These are phyloP conservation scores for Nebria salina DNA, from an alignment of 2,888 invertebrate genomes.

Conservation along the genomic window DNA sequence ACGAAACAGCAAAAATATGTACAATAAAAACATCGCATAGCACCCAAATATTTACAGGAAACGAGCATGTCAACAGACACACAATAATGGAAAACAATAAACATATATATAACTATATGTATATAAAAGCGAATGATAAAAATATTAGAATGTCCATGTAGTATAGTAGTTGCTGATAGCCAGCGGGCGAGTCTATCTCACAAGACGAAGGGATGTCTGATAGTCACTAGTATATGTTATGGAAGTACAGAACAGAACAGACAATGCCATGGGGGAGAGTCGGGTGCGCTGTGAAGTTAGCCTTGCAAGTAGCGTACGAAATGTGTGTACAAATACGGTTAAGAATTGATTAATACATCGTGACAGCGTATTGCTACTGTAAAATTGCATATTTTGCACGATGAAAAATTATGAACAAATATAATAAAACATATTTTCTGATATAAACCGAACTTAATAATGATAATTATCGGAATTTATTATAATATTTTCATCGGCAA, in stretches of 20 bases:
- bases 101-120: neutral
- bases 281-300: neutral
- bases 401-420: constrained; percentile 64
- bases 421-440: constrained; percentile 63
- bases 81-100: neutral
- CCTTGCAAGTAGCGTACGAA: constrained; percentile 21
- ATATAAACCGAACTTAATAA: constrained; percentile 58
- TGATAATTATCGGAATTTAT: constrained; percentile 64
- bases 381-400: constrained; percentile 64
- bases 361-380: constrained; percentile 61
- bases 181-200: constrained; percentile 20
- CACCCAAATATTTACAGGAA: neutral
- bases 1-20: neutral
- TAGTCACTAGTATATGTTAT: too few relatives aligned
- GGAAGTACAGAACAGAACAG: constrained; percentile 11
- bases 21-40: neutral
- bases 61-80: neutral
- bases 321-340: constrained; percentile 13
- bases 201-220: constrained; percentile 7
- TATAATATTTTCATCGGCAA: constrained; percentile 62
- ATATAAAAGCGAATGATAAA: too few relatives aligned
- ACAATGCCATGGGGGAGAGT: neutral
- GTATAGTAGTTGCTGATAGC: neutral
- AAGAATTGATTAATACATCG: constrained; percentile 60
- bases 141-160: neutral